These are phyloP conservation scores for Colostygia pectinataria DNA, from an alignment of 2,888 invertebrate species.

Conservation along the genomic window DNA sequence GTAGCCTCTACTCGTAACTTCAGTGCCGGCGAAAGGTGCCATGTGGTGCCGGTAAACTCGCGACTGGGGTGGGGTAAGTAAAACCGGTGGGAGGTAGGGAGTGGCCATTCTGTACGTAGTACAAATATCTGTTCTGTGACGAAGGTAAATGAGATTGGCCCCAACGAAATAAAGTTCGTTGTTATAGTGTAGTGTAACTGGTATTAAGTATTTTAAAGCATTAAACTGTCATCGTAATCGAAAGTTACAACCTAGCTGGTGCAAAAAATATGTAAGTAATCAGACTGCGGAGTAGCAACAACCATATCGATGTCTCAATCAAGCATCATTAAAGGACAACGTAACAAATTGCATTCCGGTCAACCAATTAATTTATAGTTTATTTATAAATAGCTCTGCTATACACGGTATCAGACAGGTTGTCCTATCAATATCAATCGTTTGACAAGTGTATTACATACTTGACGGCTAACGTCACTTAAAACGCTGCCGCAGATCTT, in stretches of 20 bases:
- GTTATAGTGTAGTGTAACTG: too few relatives aligned
- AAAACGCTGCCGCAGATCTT: conserved; percentile 32
- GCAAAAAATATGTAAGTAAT: conserved; percentile 29
- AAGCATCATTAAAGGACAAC: conserved; percentile 49
- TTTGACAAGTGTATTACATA: conserved; percentile 53
- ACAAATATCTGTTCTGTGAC: too few relatives aligned
- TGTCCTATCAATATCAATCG: conserved; percentile 58
- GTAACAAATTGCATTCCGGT: conserved; percentile 51
- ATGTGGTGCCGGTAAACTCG: too few relatives aligned
- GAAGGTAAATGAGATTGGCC: too few relatives aligned
- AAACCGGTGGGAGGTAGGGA: too few relatives aligned
- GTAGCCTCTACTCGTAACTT: too few relatives aligned
- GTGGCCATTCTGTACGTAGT: too few relatives aligned
- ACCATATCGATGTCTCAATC: conserved; percentile 47
- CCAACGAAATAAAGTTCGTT: too few relatives aligned
- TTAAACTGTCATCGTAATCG: conserved; percentile 17
- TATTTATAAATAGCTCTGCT: conserved; percentile 48
- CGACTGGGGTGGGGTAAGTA: too few relatives aligned
- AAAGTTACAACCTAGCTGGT: conserved; percentile 12
- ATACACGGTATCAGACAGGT: conserved; percentile 43
- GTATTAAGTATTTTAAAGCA: neutral
- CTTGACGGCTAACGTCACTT: conserved; percentile 37
- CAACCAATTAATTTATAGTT: conserved; percentile 52
- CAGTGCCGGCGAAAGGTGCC: too few relatives aligned
- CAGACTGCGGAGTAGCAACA: conserved; percentile 25